Base-by-base conservation (phyloP, 1,140 invertebrate genomes). In the Cyphomyrmex costatus region DNA sequence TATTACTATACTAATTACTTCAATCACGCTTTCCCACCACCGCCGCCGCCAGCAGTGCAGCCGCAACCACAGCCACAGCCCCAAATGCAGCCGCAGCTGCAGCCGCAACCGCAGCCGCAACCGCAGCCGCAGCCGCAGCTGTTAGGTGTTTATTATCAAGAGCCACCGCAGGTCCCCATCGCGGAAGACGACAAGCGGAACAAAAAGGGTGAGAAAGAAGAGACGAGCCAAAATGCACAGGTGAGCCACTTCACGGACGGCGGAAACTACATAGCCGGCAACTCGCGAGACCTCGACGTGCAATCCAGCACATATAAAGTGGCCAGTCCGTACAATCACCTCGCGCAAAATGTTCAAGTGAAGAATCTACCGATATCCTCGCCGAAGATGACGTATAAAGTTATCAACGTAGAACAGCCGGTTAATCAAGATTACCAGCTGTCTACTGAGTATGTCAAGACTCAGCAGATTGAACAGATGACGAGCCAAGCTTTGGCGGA, bases 1-100 rank as follows among this genome's bases (percentile, higher is more conserved):
- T 93, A 92, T 33, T 94, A 93, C 36, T 92, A 94, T 30, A 87
- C 93, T 6, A 90, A 92, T 78, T 94, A 94, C 49, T 94, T 92
- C 49, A 92, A 91, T 61, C 92, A 93, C 27, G 92, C 91, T 7
- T 87, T 91, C 73, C 84, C 92, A 1, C 88, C 91, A 0, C 86
- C 80, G 0, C 8, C 24, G 16, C 53, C n/a, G 2, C 53, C 88
- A 2, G n/a, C 78, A 6, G 16, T 33, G 46, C 46, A 14, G 46
- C 4, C 46, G 3, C 46, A 14, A 12, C 12, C 46, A 1, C 46
- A 49, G 14, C 3, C 46, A 3, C 36, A 42, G 8, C 33, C 33
- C 7, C 36, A 42, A 8, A 7, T 8, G 36, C 36, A 42, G 1
- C 87, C 91, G 0, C 86, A 78, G 1, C 8, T n/a, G 14, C 53